phyloP scores from a whole-genome alignment of 53 echinoderm and acorn worm genomes.

The Zoroaster sp. region DNA sequence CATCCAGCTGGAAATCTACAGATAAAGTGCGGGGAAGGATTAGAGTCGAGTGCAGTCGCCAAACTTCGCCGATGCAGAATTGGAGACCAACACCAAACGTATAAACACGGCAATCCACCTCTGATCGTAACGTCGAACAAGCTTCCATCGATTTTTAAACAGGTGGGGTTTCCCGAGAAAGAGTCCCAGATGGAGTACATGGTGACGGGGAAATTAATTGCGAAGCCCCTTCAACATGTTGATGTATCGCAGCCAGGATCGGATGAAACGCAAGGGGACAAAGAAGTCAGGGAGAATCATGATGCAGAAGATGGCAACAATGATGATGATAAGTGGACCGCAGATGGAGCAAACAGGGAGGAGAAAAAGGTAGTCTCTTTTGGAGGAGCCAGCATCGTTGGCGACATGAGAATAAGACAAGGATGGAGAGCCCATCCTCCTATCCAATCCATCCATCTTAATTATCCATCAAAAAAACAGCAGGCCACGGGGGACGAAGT shows the following conservation, averaged over 20 bases:
- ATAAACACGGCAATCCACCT: slow-evolving; percentile 24
- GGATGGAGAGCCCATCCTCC: not conserved
- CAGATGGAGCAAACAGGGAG: not conserved
- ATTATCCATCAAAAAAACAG: not conserved
- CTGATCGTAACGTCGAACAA: slow-evolving; percentile 21
- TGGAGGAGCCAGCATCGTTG: slow-evolving; percentile 9
- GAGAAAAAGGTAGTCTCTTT: slow-evolving; percentile 27
- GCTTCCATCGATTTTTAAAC: slow-evolving; percentile 7
- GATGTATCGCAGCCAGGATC: not conserved
- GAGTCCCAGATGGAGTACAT: not conserved
- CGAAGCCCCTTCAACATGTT: not conserved
- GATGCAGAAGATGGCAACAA: not conserved
- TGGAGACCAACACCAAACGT: not conserved
- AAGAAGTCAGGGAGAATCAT: not conserved
- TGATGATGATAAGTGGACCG: not conserved
- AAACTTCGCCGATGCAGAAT: slow-evolving; percentile 17
- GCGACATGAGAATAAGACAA: not conserved
- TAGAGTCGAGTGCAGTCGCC: not conserved
- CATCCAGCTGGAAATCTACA: slow-evolving; percentile 5
- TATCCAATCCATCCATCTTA: not conserved
- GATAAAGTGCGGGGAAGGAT: not conserved
- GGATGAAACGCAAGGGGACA: not conserved
- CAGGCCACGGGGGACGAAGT: not conserved
- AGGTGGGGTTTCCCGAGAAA: not conserved
- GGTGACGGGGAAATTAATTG: not conserved